These are phyloP conservation scores for Drosophila subpulchrella DNA, from an alignment of 1,140 invertebrate genomes.

Conservation along the genomic window DNA sequence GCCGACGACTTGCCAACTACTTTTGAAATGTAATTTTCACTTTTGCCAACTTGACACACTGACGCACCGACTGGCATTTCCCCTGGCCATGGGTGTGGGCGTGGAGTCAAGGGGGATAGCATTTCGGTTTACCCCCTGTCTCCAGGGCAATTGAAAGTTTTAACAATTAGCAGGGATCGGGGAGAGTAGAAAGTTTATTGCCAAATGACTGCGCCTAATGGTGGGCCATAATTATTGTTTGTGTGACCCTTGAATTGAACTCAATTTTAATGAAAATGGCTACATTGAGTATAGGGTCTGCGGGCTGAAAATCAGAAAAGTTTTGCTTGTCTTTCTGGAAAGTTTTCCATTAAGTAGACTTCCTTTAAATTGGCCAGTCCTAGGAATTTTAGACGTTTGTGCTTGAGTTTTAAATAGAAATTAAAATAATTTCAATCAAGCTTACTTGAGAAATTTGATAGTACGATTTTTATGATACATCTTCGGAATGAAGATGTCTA, in stretches of 20 bases:
- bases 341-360: not conserved
- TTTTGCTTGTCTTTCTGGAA: not conserved
- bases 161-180: conserved; percentile 54
- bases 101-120: not conserved
- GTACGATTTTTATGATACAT: too few species aligned
- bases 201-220: conserved; percentile 34
- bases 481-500: too few species aligned
- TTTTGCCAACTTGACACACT: conserved; percentile 41
- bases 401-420: too few species aligned
- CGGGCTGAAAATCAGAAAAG: conserved; percentile 1
- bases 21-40: conserved; percentile 64
- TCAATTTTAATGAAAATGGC: conserved; percentile 47
- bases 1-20: conserved; percentile 66
- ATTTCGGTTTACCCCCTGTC: conserved; percentile 27
- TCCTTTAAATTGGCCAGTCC: too few species aligned
- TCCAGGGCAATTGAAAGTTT: conserved; percentile 64
- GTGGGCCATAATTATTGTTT: conserved; percentile 46
- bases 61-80: conserved; percentile 42
- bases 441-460: not conserved
- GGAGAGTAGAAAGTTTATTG: conserved; percentile 15
- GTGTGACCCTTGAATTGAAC: conserved; percentile 44
- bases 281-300: conserved; percentile 17
- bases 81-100: conserved; percentile 1
- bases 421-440: not conserved
- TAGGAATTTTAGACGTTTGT: too few species aligned